These are phyloP conservation scores for Hemiscyllium ocellatum DNA, from an alignment of 2,113 vertebrate species.

Conservation along the genomic window DNA sequence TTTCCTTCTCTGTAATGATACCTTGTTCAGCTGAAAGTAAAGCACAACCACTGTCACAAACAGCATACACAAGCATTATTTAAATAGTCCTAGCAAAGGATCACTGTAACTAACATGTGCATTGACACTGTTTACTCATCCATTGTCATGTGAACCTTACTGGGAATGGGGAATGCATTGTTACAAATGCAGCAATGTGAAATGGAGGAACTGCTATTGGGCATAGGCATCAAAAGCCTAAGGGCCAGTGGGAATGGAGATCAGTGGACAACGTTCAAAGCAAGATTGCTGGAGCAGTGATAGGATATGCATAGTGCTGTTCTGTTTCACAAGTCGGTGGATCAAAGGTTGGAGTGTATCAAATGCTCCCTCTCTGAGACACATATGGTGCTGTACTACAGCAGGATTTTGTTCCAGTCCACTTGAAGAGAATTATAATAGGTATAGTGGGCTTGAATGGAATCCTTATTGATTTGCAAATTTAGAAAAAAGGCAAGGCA, in stretches of 20 bases:
- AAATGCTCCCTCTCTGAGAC: not conserved
- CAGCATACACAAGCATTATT: not conserved
- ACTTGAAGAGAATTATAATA: slow-evolving; percentile 2
- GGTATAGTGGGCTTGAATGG: not conserved
- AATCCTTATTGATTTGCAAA: not conserved
- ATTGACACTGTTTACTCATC: not conserved
- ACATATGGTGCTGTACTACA: not conserved
- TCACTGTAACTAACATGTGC: not conserved
- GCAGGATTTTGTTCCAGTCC: not conserved
- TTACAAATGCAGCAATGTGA: not conserved
- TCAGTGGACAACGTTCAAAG: slow-evolving; percentile 10
- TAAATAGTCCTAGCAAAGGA: not conserved
- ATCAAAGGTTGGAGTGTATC: slow-evolving; percentile 13
- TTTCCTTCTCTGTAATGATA: not conserved
- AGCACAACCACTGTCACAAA: not conserved
- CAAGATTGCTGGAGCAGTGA: slow-evolving; percentile 1
- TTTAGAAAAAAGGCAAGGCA: not conserved
- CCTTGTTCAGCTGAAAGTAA: not conserved
- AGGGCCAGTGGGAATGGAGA: not conserved
- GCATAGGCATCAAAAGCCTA: not conserved
- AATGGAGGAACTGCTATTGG: not conserved
- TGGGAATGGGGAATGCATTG: not conserved
- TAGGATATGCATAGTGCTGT: not conserved
- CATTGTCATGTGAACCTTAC: not conserved
- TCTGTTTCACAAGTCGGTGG: slow-evolving; percentile 22